Evolutionary conservation across 2,113 vertebrate genomes (phyloP).

Genomic region (Strix uralensis): DNA sequence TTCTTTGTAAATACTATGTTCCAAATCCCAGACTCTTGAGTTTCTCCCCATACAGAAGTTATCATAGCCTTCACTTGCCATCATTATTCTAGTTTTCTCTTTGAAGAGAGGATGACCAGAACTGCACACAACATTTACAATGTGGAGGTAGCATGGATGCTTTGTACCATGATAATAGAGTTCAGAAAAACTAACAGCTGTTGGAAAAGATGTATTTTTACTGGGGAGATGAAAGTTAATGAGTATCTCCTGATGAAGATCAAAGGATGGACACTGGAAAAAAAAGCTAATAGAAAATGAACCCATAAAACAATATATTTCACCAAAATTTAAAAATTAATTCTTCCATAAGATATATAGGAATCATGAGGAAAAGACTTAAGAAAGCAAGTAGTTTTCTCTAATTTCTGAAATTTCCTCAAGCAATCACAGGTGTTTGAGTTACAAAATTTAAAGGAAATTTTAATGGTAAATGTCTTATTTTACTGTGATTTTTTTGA

Average conservation of each 20-base stretch:
- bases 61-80: not conserved
- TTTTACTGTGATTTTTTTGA: not conserved
- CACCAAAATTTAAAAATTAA: not conserved
- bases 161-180: not conserved
- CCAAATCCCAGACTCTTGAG: not conserved
- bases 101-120: not conserved
- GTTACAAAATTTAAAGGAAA: not conserved
- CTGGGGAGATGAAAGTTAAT: not conserved
- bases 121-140: not conserved
- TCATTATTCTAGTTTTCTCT: not conserved
- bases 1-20: not conserved
- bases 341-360: not conserved
- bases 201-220: not conserved
- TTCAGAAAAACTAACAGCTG: not conserved
- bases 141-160: not conserved
- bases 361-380: not conserved
- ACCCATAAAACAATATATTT: not conserved
- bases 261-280: not conserved
- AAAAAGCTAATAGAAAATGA: not conserved
- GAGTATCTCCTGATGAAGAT: not conserved
- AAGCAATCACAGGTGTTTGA: not conserved
- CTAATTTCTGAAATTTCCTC: not conserved
- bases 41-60: not conserved
- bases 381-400: not conserved
- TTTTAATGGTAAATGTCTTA: not conserved